Conservation (phyloP, 2,888 invertebrate genomes). For the Phytoseiulus persimilis region DNA sequence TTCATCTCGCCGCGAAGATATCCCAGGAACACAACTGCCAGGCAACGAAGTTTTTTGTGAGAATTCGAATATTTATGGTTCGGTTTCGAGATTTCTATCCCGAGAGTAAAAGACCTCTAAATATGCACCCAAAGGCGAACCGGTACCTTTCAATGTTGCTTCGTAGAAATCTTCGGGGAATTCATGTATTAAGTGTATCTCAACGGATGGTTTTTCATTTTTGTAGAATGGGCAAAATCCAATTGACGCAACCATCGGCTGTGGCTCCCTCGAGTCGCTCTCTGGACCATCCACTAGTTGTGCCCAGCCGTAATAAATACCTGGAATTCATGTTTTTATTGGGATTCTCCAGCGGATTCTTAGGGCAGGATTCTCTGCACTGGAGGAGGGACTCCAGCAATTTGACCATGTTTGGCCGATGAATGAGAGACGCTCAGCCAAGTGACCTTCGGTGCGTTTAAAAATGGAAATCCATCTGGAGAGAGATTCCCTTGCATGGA, state of each 20-base stretch:
- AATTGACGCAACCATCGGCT: background rate
- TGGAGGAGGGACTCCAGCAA: too few species aligned
- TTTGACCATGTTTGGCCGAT: too few species aligned
- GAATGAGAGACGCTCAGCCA: too few species aligned
- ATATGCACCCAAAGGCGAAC: too few species aligned
- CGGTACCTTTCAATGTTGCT: conserved; percentile 12
- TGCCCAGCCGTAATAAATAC: conserved; percentile 14
- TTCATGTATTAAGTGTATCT: background rate
- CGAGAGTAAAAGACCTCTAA: too few species aligned
- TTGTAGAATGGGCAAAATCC: conserved; percentile 9
- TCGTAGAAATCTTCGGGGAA: conserved; percentile 31
- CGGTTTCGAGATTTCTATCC: too few species aligned
- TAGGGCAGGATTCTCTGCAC: too few species aligned
- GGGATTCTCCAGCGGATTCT: background rate
- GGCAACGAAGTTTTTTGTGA: background rate
- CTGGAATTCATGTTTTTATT: background rate
- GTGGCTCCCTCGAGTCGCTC: background rate
- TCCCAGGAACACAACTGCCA: background rate
- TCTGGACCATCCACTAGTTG: background rate
- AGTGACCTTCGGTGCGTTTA: background rate
- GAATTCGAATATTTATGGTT: background rate
- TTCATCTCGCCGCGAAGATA: conserved; percentile 6
- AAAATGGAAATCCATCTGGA: background rate
- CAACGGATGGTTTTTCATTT: conserved; percentile 14
- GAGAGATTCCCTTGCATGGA: background rate